Evolutionary conservation across 1,140 invertebrate genomes (phyloP), one percentile per base, ranked within the genome.

Genomic region (honey bee (Apis mellifera)): DNA sequence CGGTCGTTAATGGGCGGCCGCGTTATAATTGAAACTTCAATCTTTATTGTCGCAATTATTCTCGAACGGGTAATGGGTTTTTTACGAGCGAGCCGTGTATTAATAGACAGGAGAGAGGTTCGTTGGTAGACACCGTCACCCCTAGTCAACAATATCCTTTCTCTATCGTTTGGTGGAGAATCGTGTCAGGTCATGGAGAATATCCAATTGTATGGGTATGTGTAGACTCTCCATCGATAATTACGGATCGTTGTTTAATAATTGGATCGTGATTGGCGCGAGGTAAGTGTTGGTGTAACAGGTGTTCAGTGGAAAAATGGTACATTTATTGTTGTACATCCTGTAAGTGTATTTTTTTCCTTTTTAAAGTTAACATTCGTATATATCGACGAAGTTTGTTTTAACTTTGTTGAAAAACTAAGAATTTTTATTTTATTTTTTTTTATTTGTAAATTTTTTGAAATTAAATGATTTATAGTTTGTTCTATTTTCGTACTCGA

Each of bases 21-120:
- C 64, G 82, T 77, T 82, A 82, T 84, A 82, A 82, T 88, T 82
- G 74, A 64, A 74, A 78, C 55, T 59, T 19, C 60, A 66, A 78
- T 84, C 65, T 60, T 75, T 65, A 84, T 82, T 77, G 66, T 69
- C 15, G 62, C 57, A 55, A 87, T 84, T 87, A 81, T 84, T 87
- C 82, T 59, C 50, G 73, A 57, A 59, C 48, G 59, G 57, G 57
- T 32, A 68, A 70, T 68, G 77, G 42, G 1, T 62, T 55, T 78
- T 81, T 87, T 60, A 73, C 60, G 50, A 78, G 59, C 23, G 50
- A 66, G 12, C n/a, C 50, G 60, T 65, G 74, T 84, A 86, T 85
- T 85, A 83, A 86, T 86, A 75, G n/a, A 8, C 15, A 17, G 42
- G 55, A 69, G 60, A 13, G 9, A 19, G 15, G 21, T 5, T 19